Evolutionary conservation across 2,113 vertebrate species (phyloP).

Genomic region (Melanostigma gelatinosum): DNA sequence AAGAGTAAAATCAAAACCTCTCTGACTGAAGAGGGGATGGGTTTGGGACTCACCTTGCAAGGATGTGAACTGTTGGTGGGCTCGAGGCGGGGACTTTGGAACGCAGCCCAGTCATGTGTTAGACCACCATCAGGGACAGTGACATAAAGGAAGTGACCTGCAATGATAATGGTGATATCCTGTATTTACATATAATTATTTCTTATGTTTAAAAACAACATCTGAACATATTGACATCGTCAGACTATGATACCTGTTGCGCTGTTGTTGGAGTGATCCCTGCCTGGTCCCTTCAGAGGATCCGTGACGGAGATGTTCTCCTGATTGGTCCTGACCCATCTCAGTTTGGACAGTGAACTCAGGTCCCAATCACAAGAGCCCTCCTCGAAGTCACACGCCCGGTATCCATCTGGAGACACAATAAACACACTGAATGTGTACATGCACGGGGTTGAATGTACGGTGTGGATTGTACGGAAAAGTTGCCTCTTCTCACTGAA

Average conservation of each 20-base stretch:
- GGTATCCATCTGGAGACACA: conserved; percentile 44
- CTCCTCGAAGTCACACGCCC: conserved; percentile 77
- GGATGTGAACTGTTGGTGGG: conserved; percentile 77
- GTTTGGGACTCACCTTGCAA: conserved; percentile 73
- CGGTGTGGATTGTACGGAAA: background rate
- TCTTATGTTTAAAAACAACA: background rate
- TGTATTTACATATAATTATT: background rate
- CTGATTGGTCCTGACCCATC: conserved; percentile 77
- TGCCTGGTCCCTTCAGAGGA: conserved; percentile 72
- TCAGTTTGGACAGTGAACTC: conserved; percentile 54
- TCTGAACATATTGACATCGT: background rate
- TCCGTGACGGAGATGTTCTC: conserved; percentile 56
- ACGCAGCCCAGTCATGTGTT: conserved; percentile 75
- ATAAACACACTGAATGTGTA: background rate
- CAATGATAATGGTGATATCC: background rate
- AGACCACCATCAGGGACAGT: conserved; percentile 73
- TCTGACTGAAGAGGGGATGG: background rate
- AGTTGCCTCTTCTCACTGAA: background rate
- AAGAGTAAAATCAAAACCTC: background rate
- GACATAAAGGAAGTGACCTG: conserved; percentile 84
- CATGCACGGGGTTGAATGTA: background rate
- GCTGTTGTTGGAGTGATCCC: conserved; percentile 89
- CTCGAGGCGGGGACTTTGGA: conserved; percentile 78
- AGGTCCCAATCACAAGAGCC: conserved; percentile 76
- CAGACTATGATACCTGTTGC: conserved; percentile 74